These are phyloP conservation scores for Tonatia bakeri DNA, from an alignment of 2,113 vertebrate species.

Conservation along the genomic window DNA sequence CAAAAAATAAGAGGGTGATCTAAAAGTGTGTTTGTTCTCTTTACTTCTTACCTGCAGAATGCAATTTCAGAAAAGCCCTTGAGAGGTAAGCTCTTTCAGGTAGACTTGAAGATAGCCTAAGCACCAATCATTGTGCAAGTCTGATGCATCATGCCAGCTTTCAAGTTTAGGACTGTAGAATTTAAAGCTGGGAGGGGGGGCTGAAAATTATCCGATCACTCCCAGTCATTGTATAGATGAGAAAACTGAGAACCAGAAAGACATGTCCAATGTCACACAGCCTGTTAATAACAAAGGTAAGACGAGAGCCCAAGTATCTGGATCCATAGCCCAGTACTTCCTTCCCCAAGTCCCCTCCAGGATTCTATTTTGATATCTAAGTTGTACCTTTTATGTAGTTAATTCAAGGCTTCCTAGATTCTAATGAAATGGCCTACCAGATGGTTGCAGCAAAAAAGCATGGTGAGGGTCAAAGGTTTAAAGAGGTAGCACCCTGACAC, in stretches of 20 bases:
- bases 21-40: slow-evolving; percentile 3
- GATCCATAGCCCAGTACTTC: not conserved
- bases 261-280: not conserved
- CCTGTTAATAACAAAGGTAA: not conserved
- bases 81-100: not conserved
- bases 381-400: not conserved
- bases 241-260: not conserved
- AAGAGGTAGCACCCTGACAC: not conserved
- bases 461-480: not conserved
- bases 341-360: not conserved
- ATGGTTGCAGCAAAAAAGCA: not conserved
- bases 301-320: not conserved
- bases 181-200: not conserved
- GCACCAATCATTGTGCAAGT: not conserved
- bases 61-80: not conserved
- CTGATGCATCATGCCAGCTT: not conserved
- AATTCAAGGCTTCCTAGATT: not conserved
- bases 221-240: not conserved
- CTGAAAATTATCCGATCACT: not conserved
- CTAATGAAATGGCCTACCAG: not conserved
- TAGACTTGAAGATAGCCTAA: not conserved
- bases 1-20: not conserved
- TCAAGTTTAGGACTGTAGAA: not conserved
- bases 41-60: not conserved
- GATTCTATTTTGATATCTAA: not conserved